A percentile compares a stretch with the other conserved stretches of the same genome.
These are phyloP conservation scores for Lucilia sericata DNA, from an alignment of 1,140 invertebrate genomes.

Conservation along the genomic window DNA sequence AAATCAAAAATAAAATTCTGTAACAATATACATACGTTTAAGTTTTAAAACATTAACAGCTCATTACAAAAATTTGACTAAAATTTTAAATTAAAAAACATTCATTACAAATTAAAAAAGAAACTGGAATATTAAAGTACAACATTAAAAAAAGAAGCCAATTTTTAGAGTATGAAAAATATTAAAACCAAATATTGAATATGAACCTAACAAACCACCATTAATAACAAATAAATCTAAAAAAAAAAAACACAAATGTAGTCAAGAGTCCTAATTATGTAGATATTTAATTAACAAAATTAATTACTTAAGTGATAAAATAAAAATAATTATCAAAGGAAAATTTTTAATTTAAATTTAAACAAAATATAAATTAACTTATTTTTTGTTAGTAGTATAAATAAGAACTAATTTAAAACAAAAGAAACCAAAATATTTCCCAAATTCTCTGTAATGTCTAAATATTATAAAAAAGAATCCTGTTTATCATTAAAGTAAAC, in stretches of 20 bases:
- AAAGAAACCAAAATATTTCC: not conserved
- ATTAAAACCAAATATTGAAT: not conserved
- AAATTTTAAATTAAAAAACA: not conserved
- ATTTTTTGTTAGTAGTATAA: not conserved
- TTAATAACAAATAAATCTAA: not conserved
- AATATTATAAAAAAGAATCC: not conserved
- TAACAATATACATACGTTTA: not conserved
- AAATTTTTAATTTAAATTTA: not conserved
- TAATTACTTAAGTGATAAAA: slow-evolving; percentile 12
- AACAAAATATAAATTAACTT: not conserved
- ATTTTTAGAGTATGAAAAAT: slow-evolving; percentile 12
- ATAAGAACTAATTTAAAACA: not conserved
- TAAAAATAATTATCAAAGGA: not conserved
- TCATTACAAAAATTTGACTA: not conserved
- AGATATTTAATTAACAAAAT: slow-evolving; percentile 3
- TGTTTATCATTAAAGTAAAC: not conserved
- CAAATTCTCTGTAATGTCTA: not conserved
- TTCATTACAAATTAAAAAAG: not conserved
- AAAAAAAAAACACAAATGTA: not conserved
- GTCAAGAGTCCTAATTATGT: not conserved
- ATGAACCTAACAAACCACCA: not conserved
- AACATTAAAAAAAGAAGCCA: not conserved
- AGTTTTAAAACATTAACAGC: not conserved
- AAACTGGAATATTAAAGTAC: slow-evolving; percentile 18
- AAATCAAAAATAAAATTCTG: no score